phyloP scores from a whole-genome alignment of 2,113 vertebrate genomes.

The Apistogramma diplotaenia region DNA sequence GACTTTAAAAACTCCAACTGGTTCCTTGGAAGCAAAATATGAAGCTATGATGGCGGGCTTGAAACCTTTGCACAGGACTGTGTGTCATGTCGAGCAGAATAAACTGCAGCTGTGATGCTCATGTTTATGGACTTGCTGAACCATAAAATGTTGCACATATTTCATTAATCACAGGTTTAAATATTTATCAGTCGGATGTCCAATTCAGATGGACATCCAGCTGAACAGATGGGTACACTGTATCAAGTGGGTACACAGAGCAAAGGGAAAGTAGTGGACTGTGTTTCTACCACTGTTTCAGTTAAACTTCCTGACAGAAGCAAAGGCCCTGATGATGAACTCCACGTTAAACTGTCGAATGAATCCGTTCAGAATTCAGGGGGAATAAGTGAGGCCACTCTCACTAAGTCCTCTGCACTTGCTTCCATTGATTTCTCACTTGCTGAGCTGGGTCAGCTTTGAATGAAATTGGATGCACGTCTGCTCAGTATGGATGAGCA shows the following conservation, averaged over 20 bases:
- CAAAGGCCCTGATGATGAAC: not conserved
- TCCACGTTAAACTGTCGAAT: not conserved
- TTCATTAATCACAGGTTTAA: not conserved
- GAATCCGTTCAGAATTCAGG: not conserved
- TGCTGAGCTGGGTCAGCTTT: not conserved
- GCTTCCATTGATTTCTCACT: conserved; percentile 20
- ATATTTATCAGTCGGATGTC: no score
- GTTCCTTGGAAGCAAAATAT: no score
- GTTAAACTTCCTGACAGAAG: not conserved
- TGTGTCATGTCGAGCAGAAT: no score
- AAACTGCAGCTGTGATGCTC: no score
- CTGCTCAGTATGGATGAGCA: conserved; percentile 25
- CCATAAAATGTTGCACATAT: no score
- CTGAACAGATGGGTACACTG: no score
- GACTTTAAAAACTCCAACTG: no score
- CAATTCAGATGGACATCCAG: no score
- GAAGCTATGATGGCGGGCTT: no score
- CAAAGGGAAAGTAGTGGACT: not conserved
- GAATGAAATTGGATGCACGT: not conserved
- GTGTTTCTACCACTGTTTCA: not conserved
- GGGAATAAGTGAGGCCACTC: not conserved
- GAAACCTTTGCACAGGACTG: no score
- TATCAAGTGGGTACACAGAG: not conserved
- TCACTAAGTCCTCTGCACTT: not conserved
- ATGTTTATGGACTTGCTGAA: no score